phyloP scores from a whole-genome alignment of 53 echinoderm and acorn worm genomes.

The Luidia sarsii region DNA sequence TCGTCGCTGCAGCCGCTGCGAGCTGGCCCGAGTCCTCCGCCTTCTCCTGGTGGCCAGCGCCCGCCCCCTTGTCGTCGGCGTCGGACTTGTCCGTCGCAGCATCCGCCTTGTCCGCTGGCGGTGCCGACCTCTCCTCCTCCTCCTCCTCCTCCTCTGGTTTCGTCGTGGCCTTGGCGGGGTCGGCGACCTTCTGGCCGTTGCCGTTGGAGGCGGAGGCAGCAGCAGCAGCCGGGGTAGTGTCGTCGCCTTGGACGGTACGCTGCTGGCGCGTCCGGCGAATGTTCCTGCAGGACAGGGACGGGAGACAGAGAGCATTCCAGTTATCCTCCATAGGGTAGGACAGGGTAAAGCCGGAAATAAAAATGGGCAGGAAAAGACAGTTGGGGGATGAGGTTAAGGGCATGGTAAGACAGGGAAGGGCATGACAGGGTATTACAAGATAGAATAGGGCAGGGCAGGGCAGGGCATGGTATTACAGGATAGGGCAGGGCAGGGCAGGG shows the following conservation, averaged over 20 bases:
- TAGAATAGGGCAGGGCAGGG: no score
- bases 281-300: slow-evolving; percentile 62
- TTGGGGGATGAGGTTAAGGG: no score
- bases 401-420: no score
- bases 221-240: not conserved
- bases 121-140: slow-evolving; percentile 13
- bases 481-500: no score
- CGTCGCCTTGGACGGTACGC: slow-evolving; percentile 33
- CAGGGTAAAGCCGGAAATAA: no score
- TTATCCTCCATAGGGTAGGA: no score
- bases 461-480: no score
- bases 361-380: no score
- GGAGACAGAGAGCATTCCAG: no score
- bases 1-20: not conserved
- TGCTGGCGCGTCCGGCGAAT: slow-evolving; percentile 72
- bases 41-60: not conserved
- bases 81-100: slow-evolving; percentile 37
- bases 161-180: slow-evolving; percentile 20
- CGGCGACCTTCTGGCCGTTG: slow-evolving; percentile 42
- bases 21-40: slow-evolving; percentile 18
- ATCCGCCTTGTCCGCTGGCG: slow-evolving; percentile 37
- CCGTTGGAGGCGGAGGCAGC: not conserved
- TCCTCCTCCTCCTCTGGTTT: slow-evolving; percentile 39
- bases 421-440: no score
- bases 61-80: slow-evolving; percentile 16